phyloP scores from a whole-genome alignment of 2,797 vertebrate species.

The Crotalus adamanteus region DNA sequence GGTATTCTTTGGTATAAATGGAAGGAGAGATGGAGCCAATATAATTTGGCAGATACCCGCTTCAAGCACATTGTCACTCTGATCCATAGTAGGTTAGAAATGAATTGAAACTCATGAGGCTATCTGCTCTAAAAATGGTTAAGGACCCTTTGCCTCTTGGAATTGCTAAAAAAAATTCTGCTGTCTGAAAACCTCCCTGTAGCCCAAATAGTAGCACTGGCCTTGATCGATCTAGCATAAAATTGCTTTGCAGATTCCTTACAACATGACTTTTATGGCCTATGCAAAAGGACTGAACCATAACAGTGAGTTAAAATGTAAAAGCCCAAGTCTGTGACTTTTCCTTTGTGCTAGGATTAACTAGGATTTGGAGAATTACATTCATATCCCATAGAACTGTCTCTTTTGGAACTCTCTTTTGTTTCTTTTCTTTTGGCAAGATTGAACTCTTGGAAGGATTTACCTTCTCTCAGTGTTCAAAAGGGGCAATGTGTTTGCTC shows the following conservation, averaged over 20 bases:
- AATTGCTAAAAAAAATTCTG: not conserved
- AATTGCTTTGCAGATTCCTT: not conserved
- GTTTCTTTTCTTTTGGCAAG: not conserved
- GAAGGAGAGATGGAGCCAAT: not conserved
- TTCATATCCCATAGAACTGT: not conserved
- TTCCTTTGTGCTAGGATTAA: not conserved
- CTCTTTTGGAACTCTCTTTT: not conserved
- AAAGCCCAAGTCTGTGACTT: not conserved
- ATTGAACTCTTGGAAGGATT: not conserved
- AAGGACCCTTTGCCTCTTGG: not conserved
- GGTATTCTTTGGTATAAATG: not conserved
- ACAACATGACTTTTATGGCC: not conserved
- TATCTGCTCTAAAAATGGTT: not conserved
- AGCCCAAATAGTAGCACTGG: not conserved
- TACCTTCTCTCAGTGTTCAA: not conserved
- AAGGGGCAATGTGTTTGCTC: slow-evolving; percentile 10
- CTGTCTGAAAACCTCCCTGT: not conserved
- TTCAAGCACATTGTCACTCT: not conserved
- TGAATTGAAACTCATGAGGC: not conserved
- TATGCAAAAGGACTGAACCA: not conserved
- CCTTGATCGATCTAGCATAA: not conserved
- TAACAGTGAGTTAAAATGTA: not conserved
- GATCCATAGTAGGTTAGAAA: not conserved
- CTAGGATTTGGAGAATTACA: not conserved
- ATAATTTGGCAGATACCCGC: not conserved